phyloP scores from a whole-genome alignment of 1,140 invertebrate species.

The Anastatus disparis region DNA sequence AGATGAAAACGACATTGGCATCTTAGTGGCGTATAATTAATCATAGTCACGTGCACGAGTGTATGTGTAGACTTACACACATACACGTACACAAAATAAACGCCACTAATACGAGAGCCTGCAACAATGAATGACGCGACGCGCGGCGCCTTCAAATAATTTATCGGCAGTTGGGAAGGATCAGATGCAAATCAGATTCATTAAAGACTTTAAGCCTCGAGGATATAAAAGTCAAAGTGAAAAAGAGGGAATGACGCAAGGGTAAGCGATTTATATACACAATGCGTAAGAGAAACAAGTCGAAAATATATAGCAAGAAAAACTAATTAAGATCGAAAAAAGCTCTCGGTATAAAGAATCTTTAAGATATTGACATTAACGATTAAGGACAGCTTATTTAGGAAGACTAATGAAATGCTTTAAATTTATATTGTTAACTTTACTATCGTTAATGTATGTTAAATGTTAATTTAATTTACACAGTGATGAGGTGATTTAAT shows the following conservation, averaged over 20 bases:
- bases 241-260: slow-evolving; percentile 12
- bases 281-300: not conserved
- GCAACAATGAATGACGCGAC: slow-evolving; percentile 17
- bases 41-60: slow-evolving; percentile 28
- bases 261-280: not conserved
- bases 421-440: too few species aligned
- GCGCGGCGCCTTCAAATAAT: slow-evolving; percentile 56
- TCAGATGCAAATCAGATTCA: slow-evolving; percentile 67
- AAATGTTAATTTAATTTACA: too few species aligned
- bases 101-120: slow-evolving; percentile 31
- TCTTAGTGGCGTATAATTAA: slow-evolving; percentile 27
- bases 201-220: slow-evolving; percentile 60
- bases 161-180: slow-evolving; percentile 58
- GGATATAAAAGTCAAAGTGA: slow-evolving; percentile 38
- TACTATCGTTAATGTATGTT: too few species aligned
- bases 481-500: too few species aligned
- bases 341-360: too few species aligned
- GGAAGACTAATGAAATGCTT: too few species aligned
- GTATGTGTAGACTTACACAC: not conserved
- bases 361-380: too few species aligned
- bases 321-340: slow-evolving; percentile 39
- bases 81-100: too few species aligned
- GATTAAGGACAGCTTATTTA: too few species aligned
- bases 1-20: slow-evolving; percentile 30
- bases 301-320: slow-evolving; percentile 10